Evolutionary conservation across 2,797 vertebrate species (phyloP).

Genomic region (Aeoliscus strigatus): DNA sequence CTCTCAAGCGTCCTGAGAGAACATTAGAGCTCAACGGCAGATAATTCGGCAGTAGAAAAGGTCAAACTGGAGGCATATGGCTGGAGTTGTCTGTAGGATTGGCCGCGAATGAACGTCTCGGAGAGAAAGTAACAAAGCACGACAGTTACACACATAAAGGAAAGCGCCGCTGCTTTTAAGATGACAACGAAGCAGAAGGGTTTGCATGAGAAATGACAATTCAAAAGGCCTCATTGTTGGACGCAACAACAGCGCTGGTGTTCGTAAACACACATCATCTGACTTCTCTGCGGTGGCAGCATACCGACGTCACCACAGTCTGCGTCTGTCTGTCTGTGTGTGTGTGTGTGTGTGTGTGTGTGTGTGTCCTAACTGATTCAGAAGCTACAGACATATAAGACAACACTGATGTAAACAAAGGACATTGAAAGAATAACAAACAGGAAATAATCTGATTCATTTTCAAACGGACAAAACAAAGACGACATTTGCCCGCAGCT

Average conservation of each 20-base stretch:
- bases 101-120: slow-evolving; percentile 17
- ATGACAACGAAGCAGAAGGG: slow-evolving; percentile 31
- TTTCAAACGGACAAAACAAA: neutral
- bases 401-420: slow-evolving; percentile 4
- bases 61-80: slow-evolving; percentile 32
- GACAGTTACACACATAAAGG: slow-evolving; percentile 22
- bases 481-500: neutral
- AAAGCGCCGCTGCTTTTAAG: slow-evolving; percentile 31
- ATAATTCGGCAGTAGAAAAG: slow-evolving; percentile 38
- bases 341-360: slow-evolving; percentile 4
- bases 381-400: no score
- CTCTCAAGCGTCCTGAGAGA: slow-evolving; percentile 30
- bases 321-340: slow-evolving; percentile 18
- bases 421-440: no score
- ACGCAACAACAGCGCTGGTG: slow-evolving; percentile 52
- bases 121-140: slow-evolving; percentile 4
- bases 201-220: slow-evolving; percentile 35
- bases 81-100: slow-evolving; percentile 10
- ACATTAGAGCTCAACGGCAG: slow-evolving; percentile 40
- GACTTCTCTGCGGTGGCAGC: slow-evolving; percentile 41
- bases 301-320: slow-evolving; percentile 52
- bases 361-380: neutral
- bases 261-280: slow-evolving; percentile 35
- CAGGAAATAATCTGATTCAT: no score
- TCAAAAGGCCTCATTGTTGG: slow-evolving; percentile 62